A percentile compares a stretch with the other conserved stretches of the same genome.
These are phyloP conservation scores for Harmothoe impar DNA, from an alignment of 2,888 invertebrate genomes.

Conservation along the genomic window DNA sequence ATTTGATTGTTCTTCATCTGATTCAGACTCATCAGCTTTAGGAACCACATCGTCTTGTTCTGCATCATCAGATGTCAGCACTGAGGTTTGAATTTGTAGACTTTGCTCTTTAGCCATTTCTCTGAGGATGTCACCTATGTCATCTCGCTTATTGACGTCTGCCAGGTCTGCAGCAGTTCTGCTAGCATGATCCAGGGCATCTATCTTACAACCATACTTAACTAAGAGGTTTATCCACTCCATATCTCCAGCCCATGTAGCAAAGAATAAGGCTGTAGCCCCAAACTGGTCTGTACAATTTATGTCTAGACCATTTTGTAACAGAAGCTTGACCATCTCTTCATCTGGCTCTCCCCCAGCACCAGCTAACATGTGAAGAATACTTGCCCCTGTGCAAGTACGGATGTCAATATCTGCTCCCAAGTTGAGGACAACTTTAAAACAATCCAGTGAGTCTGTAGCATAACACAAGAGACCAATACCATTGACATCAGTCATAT, in stretches of 20 bases:
- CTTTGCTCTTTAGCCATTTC: background rate
- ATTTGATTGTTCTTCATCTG: too few relatives aligned
- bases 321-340: background rate
- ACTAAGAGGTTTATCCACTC: background rate
- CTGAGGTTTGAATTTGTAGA: background rate
- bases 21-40: too few relatives aligned
- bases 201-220: background rate
- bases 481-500: background rate
- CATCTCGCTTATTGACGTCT: background rate
- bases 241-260: background rate
- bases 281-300: background rate
- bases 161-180: background rate
- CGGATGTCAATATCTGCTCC: background rate
- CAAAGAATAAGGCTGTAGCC: background rate
- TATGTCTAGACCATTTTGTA: background rate
- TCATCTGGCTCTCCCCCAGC: background rate
- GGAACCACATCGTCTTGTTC: too few relatives aligned
- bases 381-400: background rate
- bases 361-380: background rate
- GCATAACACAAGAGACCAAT: background rate
- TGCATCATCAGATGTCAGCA: too few relatives aligned
- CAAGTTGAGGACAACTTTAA: background rate
- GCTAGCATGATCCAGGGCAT: background rate
- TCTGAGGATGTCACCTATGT: background rate
- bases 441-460: background rate